Evolutionary conservation across 2,113 vertebrate genomes (phyloP).

Genomic region (Etheostoma spectabile): DNA sequence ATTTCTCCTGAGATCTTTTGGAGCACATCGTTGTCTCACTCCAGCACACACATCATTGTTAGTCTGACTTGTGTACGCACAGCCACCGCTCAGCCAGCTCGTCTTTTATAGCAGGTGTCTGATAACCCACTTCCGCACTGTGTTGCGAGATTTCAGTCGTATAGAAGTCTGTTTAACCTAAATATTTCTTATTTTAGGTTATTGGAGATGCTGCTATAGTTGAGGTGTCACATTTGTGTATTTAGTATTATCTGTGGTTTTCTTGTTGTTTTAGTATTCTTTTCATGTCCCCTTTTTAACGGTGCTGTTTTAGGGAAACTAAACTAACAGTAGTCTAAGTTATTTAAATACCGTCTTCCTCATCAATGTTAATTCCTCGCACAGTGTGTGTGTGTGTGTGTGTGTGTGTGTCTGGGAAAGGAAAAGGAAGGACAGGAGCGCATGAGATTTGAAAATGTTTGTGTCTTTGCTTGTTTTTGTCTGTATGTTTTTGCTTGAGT

Average conservation of each 20-base stretch:
- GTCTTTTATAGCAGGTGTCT: conserved; percentile 75
- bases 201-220: neutral
- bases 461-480: conserved; percentile 6
- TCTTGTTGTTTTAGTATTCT: neutral
- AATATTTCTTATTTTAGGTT: neutral
- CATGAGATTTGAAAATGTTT: neutral
- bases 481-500: neutral
- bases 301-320: conserved; percentile 38
- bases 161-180: neutral
- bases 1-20: conserved; percentile 65
- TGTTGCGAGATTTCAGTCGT: neutral
- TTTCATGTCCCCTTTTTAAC: neutral
- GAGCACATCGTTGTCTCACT: conserved; percentile 59
- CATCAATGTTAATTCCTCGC: conserved; percentile 41
- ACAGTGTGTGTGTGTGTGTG: conserved; percentile 35
- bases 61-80: conserved; percentile 20
- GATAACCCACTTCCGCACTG: conserved; percentile 71
- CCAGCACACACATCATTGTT: conserved; percentile 57
- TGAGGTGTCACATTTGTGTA: neutral
- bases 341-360: conserved; percentile 23
- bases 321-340: neutral
- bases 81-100: conserved; percentile 30
- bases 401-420: conserved; percentile 16
- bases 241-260: neutral
- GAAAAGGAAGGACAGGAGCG: conserved; percentile 15